Evolutionary conservation across 2,797 vertebrate genomes (phyloP).

Genomic region (Tolypeutes matacus): DNA sequence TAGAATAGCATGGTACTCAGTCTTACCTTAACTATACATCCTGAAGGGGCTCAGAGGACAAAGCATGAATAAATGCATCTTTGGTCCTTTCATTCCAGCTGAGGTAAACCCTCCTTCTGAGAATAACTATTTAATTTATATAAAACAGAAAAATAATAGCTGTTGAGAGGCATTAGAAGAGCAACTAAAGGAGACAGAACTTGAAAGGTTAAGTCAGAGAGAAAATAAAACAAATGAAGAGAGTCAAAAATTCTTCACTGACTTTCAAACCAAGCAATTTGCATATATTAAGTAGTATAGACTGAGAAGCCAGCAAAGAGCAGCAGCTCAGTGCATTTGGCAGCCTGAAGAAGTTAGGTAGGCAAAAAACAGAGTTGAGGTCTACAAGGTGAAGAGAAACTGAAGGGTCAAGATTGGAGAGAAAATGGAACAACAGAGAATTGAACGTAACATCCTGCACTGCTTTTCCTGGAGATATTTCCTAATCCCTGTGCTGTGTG

Average conservation of each 20-base stretch:
- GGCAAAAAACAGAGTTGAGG: not conserved
- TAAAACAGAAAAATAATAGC: not conserved
- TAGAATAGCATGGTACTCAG: not conserved
- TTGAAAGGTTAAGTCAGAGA: not conserved
- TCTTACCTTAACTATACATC: not conserved
- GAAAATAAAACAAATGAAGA: not conserved
- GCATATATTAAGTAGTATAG: not conserved
- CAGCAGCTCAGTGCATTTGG: not conserved
- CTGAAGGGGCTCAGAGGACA: not conserved
- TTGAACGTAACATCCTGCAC: not conserved
- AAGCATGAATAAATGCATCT: not conserved
- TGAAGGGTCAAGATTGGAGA: not conserved
- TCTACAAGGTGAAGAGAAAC: not conserved
- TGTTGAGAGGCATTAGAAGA: not conserved
- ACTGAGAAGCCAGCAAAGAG: not conserved
- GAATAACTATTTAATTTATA: not conserved
- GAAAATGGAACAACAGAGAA: not conserved
- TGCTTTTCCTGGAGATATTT: not conserved
- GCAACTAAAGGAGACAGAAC: not conserved
- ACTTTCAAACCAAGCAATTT: not conserved
- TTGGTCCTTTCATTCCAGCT: not conserved
- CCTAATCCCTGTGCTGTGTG: not conserved
- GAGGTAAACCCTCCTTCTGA: not conserved
- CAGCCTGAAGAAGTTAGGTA: not conserved
- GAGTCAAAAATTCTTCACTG: not conserved